Base-by-base conservation (phyloP, 2,888 invertebrate species). In the Drosophila pseudotakahashii region DNA sequence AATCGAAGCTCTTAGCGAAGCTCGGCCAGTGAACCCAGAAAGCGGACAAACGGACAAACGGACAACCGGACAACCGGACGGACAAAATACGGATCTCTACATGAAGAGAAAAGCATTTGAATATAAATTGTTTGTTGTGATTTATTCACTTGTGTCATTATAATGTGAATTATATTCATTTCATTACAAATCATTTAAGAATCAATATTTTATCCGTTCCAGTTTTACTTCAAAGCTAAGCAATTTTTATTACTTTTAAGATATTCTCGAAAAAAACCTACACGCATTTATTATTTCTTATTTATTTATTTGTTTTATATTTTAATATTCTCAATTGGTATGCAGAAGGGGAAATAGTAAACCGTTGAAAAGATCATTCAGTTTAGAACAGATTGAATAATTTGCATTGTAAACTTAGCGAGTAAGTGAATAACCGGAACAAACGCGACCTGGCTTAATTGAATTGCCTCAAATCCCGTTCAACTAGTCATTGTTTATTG, bases 21-120 rank as follows among this genome's bases (percentile, higher is more conserved):
- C 39, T 32, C 51, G 71, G 60, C 36, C 70, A 62, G n/a, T 71
- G 70, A 71, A 71, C 71, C 52, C 64, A 23, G 41, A 48, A 26
- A 19, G 11, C 37, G 45, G 39, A 26, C 11, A 37, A 19, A 11
- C 37, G 45, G 39, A 26, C 11, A 37, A 10, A 5, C 42, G 42
- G 19, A 42, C 42, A 26, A 19, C 11, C 37, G 45, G 39, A 14
- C 14, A 37, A 10, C 6, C 42, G 19, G 13, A 42, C 42, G 42
- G 42, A 42, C 10, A 51, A 7, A 11, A 39, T 26, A 57, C 37
- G 16, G 37, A 50, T 50, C 26, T 58, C 26, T 1, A 11, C 16
- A n/a, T 11, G 37, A 1, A 5, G 37, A 57, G 26, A 47, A 16
- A 13, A 6, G 2, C 30, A 39, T 39, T n/a, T 30, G 19, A 50